Evolutionary conservation across 1,140 invertebrate genomes (phyloP).

Genomic region (Drosophila yakuba): DNA sequence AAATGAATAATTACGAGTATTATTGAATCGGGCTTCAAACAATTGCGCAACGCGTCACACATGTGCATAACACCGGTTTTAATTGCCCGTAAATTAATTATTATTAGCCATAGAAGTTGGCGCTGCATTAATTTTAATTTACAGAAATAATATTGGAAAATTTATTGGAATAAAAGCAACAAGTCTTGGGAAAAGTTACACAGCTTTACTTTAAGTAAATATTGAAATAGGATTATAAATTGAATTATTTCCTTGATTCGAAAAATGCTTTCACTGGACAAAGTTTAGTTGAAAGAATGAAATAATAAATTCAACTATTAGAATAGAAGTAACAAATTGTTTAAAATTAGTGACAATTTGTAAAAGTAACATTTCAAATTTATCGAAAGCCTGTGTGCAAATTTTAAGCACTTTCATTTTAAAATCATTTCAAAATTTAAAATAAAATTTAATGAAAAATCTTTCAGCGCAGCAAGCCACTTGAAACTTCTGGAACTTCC

Average conservation of each 20-base stretch:
- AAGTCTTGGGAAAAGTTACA: not conserved
- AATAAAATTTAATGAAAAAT: not conserved
- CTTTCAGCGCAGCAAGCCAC: conserved; percentile 5
- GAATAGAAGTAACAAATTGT: too few species aligned
- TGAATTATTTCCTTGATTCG: too few species aligned
- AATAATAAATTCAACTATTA: too few species aligned
- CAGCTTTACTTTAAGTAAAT: too few species aligned
- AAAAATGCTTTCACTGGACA: too few species aligned
- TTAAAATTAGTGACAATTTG: too few species aligned
- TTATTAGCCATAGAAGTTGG: conserved; percentile 19
- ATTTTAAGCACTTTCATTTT: too few species aligned
- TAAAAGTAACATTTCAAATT: too few species aligned
- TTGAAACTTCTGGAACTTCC: not conserved
- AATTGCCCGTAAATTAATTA: conserved; percentile 45
- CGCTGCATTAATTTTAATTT: conserved; percentile 32
- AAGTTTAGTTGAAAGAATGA: too few species aligned
- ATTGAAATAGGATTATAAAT: too few species aligned
- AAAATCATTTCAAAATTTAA: too few species aligned
- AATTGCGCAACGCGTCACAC: conserved; percentile 58
- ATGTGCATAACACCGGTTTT: conserved; percentile 53
- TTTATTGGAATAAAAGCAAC: not conserved
- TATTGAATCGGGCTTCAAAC: conserved; percentile 53
- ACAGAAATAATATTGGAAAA: not conserved
- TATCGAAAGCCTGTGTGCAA: too few species aligned
- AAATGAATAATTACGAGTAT: conserved; percentile 48